These are phyloP conservation scores for Psittacula cyanocephala DNA, from an alignment of 2,113 vertebrate species.

Conservation along the genomic window DNA sequence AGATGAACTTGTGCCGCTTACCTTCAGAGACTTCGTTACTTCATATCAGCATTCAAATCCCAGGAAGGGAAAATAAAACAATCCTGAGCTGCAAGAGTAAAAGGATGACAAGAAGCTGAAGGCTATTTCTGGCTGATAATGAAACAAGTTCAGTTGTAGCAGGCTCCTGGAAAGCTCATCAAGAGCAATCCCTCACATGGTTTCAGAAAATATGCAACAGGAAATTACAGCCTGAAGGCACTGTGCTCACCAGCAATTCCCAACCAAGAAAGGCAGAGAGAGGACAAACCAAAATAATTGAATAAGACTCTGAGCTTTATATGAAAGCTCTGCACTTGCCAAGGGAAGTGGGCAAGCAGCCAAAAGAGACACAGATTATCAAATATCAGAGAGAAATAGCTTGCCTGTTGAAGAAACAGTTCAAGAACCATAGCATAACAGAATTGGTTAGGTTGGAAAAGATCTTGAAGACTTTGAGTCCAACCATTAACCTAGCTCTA, in stretches of 20 bases:
- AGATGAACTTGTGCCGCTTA: neutral
- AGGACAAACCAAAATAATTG: conserved; percentile 38
- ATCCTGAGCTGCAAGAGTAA: neutral
- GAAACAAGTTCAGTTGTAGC: conserved; percentile 37
- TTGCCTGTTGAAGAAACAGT: neutral
- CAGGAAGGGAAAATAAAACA: neutral
- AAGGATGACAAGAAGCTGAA: conserved; percentile 26
- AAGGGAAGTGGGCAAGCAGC: neutral
- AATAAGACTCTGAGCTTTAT: neutral
- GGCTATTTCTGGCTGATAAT: conserved; percentile 19
- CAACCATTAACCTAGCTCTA: neutral
- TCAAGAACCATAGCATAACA: neutral
- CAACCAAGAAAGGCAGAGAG: neutral
- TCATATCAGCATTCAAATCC: neutral
- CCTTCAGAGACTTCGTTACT: neutral
- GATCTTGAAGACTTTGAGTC: neutral
- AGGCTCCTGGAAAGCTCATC: conserved; percentile 47
- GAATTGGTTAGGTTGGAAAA: neutral
- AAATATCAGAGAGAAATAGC: neutral
- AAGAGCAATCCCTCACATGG: conserved; percentile 19
- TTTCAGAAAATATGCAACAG: conserved; percentile 60
- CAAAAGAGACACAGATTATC: neutral
- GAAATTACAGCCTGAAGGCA: conserved; percentile 55
- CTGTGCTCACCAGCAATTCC: conserved; percentile 38
- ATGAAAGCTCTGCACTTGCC: neutral